phyloP scores from a whole-genome alignment of 2,888 invertebrate genomes.

The Bellardia pandia region DNA sequence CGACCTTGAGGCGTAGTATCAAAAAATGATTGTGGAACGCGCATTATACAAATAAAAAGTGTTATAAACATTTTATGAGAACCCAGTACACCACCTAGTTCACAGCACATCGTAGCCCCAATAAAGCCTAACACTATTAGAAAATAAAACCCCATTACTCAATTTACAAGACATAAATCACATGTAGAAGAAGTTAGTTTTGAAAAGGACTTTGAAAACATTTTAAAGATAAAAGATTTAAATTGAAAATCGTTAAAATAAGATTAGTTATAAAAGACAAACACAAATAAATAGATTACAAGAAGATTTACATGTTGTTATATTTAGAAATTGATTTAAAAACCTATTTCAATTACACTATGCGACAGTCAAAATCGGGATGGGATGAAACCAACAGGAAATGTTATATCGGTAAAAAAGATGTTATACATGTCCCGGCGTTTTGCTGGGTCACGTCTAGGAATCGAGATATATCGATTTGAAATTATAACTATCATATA shows the following conservation, averaged over 20 bases:
- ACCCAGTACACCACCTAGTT: constrained; percentile 85
- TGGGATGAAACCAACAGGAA: too few relatives aligned
- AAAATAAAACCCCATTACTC: neutral
- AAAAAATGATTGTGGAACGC: constrained; percentile 86
- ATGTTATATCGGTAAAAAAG: too few relatives aligned
- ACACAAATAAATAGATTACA: neutral
- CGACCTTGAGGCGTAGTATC: constrained; percentile 87
- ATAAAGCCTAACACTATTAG: constrained; percentile 78
- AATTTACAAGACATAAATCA: neutral
- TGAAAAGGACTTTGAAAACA: neutral
- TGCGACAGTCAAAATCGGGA: too few relatives aligned
- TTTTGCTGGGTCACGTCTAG: too few relatives aligned
- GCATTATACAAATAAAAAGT: constrained; percentile 85
- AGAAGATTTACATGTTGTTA: neutral
- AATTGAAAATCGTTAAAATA: neutral
- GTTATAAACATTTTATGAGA: constrained; percentile 84
- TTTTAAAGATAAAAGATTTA: neutral
- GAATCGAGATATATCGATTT: too few relatives aligned
- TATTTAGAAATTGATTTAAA: neutral
- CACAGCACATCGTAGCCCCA: constrained; percentile 81
- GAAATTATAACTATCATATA: too few relatives aligned
- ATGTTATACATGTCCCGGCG: too few relatives aligned
- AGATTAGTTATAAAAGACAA: neutral
- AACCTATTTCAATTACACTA: too few relatives aligned
- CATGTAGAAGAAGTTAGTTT: neutral